Conservation (phyloP, 2,797 vertebrate species). For the Mormyrops attenuatus region DNA sequence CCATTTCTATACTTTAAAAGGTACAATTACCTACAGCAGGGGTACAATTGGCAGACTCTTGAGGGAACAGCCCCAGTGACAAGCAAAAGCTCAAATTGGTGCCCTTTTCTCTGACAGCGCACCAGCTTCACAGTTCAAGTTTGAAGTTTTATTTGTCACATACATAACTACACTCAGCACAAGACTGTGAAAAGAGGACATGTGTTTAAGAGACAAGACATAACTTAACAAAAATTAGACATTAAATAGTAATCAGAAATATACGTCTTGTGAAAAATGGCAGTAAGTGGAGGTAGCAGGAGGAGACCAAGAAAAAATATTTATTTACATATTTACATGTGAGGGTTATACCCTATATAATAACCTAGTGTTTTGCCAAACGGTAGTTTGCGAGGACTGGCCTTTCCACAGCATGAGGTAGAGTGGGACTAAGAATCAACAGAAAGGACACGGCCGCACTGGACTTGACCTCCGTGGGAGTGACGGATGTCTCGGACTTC, state of each 20-base stretch:
- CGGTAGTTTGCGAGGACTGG: constrained; percentile 17
- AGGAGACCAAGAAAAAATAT: background rate
- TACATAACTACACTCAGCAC: no score
- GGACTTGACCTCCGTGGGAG: constrained; percentile 16
- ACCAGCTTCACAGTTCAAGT: no score
- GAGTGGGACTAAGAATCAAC: background rate
- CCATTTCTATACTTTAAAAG: no score
- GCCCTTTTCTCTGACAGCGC: no score
- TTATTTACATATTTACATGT: background rate
- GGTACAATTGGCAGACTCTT: no score
- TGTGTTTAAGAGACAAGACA: background rate
- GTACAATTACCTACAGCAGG: no score
- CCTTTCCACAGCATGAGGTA: background rate
- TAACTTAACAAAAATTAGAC: background rate
- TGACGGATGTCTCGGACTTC: background rate
- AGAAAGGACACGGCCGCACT: background rate
- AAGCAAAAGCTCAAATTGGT: no score
- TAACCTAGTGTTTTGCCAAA: background rate
- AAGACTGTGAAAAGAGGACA: background rate
- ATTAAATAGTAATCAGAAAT: no score
- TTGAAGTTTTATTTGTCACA: no score
- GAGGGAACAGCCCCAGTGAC: no score
- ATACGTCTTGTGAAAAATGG: background rate
- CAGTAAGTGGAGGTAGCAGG: background rate
- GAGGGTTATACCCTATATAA: background rate